Base-by-base conservation (phyloP, 2,797 vertebrate species). In the Acanthiza pusilla region DNA sequence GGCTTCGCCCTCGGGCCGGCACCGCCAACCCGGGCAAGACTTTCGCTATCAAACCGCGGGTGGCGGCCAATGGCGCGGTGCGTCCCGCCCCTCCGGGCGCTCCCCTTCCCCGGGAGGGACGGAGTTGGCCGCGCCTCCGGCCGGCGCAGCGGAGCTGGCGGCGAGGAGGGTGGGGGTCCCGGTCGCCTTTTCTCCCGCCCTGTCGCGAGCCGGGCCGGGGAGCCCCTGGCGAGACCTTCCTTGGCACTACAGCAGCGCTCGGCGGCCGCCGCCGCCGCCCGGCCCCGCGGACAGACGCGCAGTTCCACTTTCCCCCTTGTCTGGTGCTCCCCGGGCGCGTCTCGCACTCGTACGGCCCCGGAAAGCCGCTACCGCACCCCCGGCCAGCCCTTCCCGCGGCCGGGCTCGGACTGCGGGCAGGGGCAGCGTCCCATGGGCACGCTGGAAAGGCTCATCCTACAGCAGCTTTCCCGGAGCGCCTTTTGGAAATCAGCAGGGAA, bases 1-100 rank as follows among this genome's bases (percentile, higher is more conserved):
- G 51, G 93, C 95, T 91, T 88, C 85, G 72, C 90, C 81, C 79
- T 27, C 55, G 11, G 32, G 36, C 54, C 25, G 38, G 40, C 10
- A 7, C 70, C 89, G 58, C 96, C 96, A 95, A 95, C 81, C 95
- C 55, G 50, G 16, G 23, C 62, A 29, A 11, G 29, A 45, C 90
- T 92, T 93, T 91, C 94, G 13, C 43, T 89, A 40, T 76, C 73
- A 16, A 16, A 13, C 18, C 13, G 63, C 68, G 6, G 55, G 18
- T 23, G 57, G 32, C 60, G 42, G 83, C 92, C 94, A 92, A 90
- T 92, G 11, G 78, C 51, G 32, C 57, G 17, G 48, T 32, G 29
- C 51, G 36, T 4, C 42, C 85, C 89, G 60, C 89, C 85, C 60
- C 73, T 10, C 34, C 4, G 58, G 40, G 43, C 29, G 38, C 85